Evolutionary conservation across 2,113 vertebrate genomes (phyloP).

Genomic region (Notothenia coriiceps): DNA sequence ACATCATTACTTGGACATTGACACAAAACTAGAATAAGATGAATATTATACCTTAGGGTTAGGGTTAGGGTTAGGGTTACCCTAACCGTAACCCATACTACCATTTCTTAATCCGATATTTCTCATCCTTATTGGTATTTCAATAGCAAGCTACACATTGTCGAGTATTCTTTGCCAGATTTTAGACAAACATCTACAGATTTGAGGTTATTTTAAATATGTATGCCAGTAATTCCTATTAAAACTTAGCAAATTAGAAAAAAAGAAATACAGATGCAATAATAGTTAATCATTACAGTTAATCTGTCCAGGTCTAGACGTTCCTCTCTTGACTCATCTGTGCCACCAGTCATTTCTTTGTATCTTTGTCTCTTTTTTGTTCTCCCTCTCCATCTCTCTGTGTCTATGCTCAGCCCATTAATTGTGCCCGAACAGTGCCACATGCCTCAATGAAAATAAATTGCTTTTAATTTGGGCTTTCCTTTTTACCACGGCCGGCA

Average conservation of each 20-base stretch:
- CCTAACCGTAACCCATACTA: too few species aligned
- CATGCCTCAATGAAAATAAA: slow-evolving; percentile 98
- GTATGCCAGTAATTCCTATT: slow-evolving; percentile 22
- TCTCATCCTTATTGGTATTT: background rate
- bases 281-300: slow-evolving; percentile 53
- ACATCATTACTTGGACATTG: background rate
- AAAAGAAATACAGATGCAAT: slow-evolving; percentile 36
- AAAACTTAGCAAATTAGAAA: slow-evolving; percentile 29
- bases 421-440: slow-evolving; percentile 93
- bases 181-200: slow-evolving; percentile 35
- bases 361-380: slow-evolving; percentile 65
- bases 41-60: background rate
- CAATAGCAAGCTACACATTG: slow-evolving; percentile 4
- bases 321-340: slow-evolving; percentile 63
- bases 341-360: slow-evolving; percentile 71
- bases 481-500: slow-evolving; percentile 88
- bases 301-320: slow-evolving; percentile 67
- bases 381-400: slow-evolving; percentile 55
- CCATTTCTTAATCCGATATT: background rate
- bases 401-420: slow-evolving; percentile 86
- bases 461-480: slow-evolving; percentile 97
- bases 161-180: slow-evolving; percentile 9
- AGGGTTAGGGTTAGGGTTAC: too few species aligned
- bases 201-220: slow-evolving; percentile 61
- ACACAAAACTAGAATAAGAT: background rate